Evolutionary conservation across 2,888 invertebrate genomes (phyloP), one percentile per base, ranked within the genome.

Genomic region (Hedya salicella): DNA sequence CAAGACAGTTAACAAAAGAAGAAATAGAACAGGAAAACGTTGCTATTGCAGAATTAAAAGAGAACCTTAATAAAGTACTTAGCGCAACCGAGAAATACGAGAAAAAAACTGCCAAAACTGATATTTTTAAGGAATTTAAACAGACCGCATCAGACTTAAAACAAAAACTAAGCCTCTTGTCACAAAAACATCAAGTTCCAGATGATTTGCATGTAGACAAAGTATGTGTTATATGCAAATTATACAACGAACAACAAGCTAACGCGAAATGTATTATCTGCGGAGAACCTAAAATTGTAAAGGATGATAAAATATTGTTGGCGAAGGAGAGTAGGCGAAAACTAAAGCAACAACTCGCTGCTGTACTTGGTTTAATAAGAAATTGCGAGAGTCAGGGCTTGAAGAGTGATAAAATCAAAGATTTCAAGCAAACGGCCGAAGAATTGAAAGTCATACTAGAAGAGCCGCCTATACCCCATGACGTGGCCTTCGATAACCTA

Each of bases 1-100:
- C n/a, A 14, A 21, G 11, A 44, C 11, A 16, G 3, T 13, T 32
- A 8, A 44, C 30, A 3, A 30, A 30, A 2, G 30, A 56, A 32
- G 6, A 40, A 21, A 14, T 11, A 9, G 14, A n/a, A 4, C 19
- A 21, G n/a, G 53, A 40, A 21, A 19, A 8, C 8, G n/a, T 13
- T 1, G 30, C 32, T 57, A 30, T 57, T 2, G 11, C 17, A n/a
- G 17, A 46, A 3, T 13, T 57, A 17, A 46, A 57, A 32, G n/a
- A 32, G 3, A 46, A n/a, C n/a, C 30, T 57, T 5, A 17, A 30
- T 32, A 32, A 32, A 17, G 16, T 57, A 57, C 30, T 46, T 1
- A 30, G 4, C 3, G 57, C 57, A n/a, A 46, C 57, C 8, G 32
- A 32, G 16, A 6, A 44, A 17, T 57, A 19, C 32, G 57, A 57